Conservation (phyloP, 2,797 vertebrate species). For the Malacoraja senta region DNA sequence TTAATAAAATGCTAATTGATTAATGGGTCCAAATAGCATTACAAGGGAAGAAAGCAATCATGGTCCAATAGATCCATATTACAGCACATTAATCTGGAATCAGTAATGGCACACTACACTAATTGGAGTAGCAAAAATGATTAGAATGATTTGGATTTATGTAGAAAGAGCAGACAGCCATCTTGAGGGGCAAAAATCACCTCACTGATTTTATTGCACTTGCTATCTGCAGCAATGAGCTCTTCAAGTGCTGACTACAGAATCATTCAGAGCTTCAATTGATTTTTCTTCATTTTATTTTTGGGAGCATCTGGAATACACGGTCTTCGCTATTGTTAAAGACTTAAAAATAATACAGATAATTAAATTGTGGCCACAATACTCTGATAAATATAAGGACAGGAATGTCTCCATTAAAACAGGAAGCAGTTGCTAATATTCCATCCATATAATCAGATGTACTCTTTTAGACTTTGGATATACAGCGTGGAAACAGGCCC, state of each 20-base stretch:
- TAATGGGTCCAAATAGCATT: neutral
- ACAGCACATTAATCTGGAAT: neutral
- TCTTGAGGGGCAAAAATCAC: neutral
- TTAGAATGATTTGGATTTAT: neutral
- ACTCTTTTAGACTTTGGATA: no score
- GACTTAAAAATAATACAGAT: neutral
- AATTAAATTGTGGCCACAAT: neutral
- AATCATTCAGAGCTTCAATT: neutral
- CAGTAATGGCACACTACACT: neutral
- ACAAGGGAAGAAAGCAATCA: neutral
- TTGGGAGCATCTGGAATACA: neutral
- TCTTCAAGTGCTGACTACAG: neutral
- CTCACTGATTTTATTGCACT: neutral
- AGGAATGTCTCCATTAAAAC: neutral
- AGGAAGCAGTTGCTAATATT: neutral
- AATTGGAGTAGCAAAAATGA: neutral
- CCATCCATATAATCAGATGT: neutral
- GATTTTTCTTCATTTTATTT: conserved; percentile 12
- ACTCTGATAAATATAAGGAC: neutral
- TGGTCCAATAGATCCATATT: neutral
- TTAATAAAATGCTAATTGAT: neutral
- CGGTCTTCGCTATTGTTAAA: neutral
- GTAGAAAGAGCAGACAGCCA: neutral
- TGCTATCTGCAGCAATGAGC: neutral
- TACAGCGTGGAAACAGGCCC: no score